Conservation (phyloP, 1,140 invertebrate species). For the Drosophila rhopaloa region DNA sequence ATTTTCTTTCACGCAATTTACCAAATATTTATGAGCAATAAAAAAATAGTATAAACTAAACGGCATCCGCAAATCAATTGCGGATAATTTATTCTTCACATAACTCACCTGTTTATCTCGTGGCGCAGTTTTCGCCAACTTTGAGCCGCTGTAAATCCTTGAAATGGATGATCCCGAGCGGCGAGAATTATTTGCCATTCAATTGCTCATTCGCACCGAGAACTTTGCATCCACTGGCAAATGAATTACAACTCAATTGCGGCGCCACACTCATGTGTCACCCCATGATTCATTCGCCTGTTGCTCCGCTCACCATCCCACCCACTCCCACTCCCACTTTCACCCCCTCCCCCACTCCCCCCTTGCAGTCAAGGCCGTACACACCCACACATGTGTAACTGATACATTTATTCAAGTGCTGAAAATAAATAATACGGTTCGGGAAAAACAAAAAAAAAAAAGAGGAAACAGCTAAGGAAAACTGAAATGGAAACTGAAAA, state of each 20-base stretch:
- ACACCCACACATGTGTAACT: constrained; percentile 9
- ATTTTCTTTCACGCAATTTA: no score
- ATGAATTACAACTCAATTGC: constrained; percentile 50
- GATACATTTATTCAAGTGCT: constrained; percentile 46
- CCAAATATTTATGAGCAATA: no score
- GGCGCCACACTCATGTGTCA: constrained; percentile 38
- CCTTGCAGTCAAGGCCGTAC: constrained; percentile 16
- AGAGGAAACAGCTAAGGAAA: neutral
- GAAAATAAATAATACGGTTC: constrained; percentile 32
- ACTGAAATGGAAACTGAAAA: constrained; percentile 36
- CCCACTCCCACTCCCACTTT: no score
- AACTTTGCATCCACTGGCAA: constrained; percentile 28
- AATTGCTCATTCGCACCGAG: constrained; percentile 15
- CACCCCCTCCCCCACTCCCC: neutral
- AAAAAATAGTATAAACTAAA: neutral
- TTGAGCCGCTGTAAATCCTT: neutral
- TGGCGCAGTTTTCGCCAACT: neutral
- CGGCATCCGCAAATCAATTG: neutral
- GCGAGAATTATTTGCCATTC: constrained; percentile 35
- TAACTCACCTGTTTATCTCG: constrained; percentile 24
- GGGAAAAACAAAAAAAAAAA: neutral
- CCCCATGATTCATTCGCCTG: constrained; percentile 49
- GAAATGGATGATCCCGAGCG: constrained; percentile 18
- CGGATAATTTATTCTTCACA: constrained; percentile 17
- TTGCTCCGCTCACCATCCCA: constrained; percentile 10